Evolutionary conservation across 2,888 invertebrate genomes (phyloP), one percentile per base, ranked within the genome.

Genomic region (Arctia plantaginis): DNA sequence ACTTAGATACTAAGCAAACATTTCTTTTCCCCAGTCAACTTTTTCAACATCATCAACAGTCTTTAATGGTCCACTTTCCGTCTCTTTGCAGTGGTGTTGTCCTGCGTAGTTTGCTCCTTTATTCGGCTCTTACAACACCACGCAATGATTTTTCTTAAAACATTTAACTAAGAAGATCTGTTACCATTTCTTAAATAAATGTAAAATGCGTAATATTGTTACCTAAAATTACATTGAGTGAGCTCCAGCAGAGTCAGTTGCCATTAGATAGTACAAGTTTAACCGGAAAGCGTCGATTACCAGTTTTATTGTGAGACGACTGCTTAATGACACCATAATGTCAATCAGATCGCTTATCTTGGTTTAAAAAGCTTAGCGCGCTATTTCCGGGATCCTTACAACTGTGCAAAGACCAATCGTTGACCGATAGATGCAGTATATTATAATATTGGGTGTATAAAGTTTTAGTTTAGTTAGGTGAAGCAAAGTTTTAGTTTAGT

Each of bases 271-370:
- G 12, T 23, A 3, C 33, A 65, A 62, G 62, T 62, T 18, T 66
- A 66, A 66, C 65, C 33, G 65, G 65, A 66, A n/a, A n/a, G n/a
- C 13, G n/a, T 23, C 39, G 20, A 66, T 39, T 66, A 66, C 65
- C 23, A 35, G n/a, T 23, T n/a, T n/a, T 35, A 35, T n/a, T 66
- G 39, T 39, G 65, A 33, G 39, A 39, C 65, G 23, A 39, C 35
- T 39, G 39, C 65, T 2, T 35, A 66, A 35, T 66, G 65, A 39
- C 65, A 66, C 65, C 35, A 66, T 66, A 66, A 66, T 39, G 65
- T 66, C 39, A 35, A 35, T 66, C 39, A 13, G 65, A 23, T 66
- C 65, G 23, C 23, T 65, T 35, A 65, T 65, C 65, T 66, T 23
- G 35, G n/a, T 12, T 66, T 66, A 23, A n/a, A 66, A 66, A 66